Base-by-base conservation (phyloP, 2,797 vertebrate species). In the Scyliorhinus canicula region DNA sequence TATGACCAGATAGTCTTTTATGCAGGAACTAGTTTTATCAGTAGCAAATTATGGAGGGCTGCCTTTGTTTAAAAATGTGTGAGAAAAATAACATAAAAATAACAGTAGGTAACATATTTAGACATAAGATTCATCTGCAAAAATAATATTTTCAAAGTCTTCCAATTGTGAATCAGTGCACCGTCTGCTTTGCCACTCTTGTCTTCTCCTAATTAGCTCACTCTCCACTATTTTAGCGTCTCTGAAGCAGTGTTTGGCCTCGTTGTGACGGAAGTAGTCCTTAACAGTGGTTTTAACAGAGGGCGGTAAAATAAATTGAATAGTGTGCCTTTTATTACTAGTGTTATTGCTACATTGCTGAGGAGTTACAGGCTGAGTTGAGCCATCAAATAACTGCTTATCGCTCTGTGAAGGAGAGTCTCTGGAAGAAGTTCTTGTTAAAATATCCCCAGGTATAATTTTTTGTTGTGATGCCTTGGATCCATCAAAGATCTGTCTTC, bases 231-330 rank as follows among this genome's bases (percentile, higher is more conserved):
- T 95, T 35, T 96, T 96, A 0, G 71, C 95, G 26, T 96, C 95
- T 12, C 96, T 95, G 9, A 95, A 85, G 44, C 95, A 95, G 95
- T 93, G 60, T 93, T 96, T 52, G 0, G 93, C 88, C 47, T 96
- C 96, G 0, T 95, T 93, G 0, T 96, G 96, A 90, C 95, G 96
- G 95, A 98, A 98, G 35, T 98, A 97, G 8, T 97, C 97, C 95
- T 96, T 96, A 95, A 97, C 96, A 0, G 97, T 97, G 95, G 96
- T 97, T 9, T 95, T 96, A 26, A 97, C 96, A 14, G 97, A 96
- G 67, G 96, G 40, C 0, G 97, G 98, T 71, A 98, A 97, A 91
- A 96, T 96, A 95, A 98, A 96, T 19, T 0, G 97, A 96, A 98
- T 97, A 47, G 97, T 97, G 95, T 97, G 97, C 93, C 96, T 96